A percentile compares a stretch with the other conserved stretches of the same genome.
Conservation (phyloP, 2,797 vertebrate species). For the Sebastes wilsoni region DNA sequence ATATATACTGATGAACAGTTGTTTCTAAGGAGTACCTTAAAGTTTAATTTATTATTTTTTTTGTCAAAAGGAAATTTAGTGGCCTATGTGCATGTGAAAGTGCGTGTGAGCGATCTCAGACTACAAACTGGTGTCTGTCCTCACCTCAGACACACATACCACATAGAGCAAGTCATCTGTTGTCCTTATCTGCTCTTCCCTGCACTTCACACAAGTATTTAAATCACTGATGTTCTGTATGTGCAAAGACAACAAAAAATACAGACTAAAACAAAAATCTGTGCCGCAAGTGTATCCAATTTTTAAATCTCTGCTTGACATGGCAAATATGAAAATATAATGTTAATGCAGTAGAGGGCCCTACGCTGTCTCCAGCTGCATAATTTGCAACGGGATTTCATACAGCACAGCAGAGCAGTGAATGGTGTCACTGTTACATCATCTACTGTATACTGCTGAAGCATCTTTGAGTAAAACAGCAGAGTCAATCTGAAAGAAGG, state of each 20-base stretch:
- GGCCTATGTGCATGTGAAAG: neutral
- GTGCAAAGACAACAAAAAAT: neutral
- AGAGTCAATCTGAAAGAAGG: neutral
- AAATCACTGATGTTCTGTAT: neutral
- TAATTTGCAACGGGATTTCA: too few relatives aligned
- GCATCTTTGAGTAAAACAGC: too few relatives aligned
- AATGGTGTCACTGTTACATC: too few relatives aligned
- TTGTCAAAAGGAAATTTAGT: neutral
- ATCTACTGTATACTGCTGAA: too few relatives aligned
- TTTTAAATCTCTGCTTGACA: neutral
- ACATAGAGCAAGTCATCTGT: slow-evolving; percentile 21
- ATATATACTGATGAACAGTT: neutral
- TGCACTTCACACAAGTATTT: neutral
- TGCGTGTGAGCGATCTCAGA: neutral
- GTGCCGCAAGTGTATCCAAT: neutral
- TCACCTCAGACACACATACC: slow-evolving; percentile 61
- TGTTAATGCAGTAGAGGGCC: too few relatives aligned
- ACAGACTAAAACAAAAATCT: neutral
- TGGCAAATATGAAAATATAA: too few relatives aligned
- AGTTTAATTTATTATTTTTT: neutral
- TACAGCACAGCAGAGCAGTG: too few relatives aligned
- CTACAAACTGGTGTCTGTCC: slow-evolving; percentile 28
- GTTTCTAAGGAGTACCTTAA: neutral
- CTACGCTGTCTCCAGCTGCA: too few relatives aligned
- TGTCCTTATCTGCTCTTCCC: neutral